Conservation (phyloP, 2,888 invertebrate genomes). For the Drepana falcataria region DNA sequence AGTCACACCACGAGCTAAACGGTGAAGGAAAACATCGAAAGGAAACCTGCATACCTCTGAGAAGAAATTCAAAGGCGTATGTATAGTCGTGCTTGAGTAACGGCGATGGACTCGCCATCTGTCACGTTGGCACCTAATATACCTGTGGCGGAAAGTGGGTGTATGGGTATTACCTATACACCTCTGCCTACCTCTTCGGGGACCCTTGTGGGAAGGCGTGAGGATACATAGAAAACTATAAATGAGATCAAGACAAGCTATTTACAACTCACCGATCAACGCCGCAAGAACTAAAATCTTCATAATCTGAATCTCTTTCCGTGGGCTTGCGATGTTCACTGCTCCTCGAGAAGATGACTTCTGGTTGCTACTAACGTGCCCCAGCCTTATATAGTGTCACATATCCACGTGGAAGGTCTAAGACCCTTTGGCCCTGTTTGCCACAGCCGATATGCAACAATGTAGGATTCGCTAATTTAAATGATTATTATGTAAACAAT, state of each 20-base stretch:
- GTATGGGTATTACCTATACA: too few relatives aligned
- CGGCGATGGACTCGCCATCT: too few relatives aligned
- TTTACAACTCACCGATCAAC: slow-evolving; percentile 63
- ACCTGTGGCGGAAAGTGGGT: too few relatives aligned
- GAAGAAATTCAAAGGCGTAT: too few relatives aligned
- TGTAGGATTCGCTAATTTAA: background rate
- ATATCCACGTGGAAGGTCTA: slow-evolving; percentile 39
- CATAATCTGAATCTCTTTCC: slow-evolving; percentile 35
- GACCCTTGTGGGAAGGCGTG: too few relatives aligned
- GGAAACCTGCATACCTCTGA: too few relatives aligned
- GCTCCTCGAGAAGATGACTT: slow-evolving; percentile 51
- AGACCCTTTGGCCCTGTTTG: slow-evolving; percentile 9
- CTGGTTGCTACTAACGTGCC: slow-evolving; percentile 21
- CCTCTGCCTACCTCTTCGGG: too few relatives aligned
- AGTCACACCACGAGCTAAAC: too few relatives aligned
- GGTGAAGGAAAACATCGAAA: too few relatives aligned
- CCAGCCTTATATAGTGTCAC: slow-evolving; percentile 47
- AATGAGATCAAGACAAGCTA: too few relatives aligned
- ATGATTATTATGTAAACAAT: background rate
- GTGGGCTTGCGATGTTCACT: slow-evolving; percentile 24
- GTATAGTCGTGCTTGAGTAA: too few relatives aligned
- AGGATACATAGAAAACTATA: background rate
- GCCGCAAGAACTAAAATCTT: slow-evolving; percentile 62
- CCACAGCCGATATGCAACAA: background rate
- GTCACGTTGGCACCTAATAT: too few relatives aligned